phyloP scores from a whole-genome alignment of 2,888 invertebrate genomes.

The Brachypalpus laphriformis region DNA sequence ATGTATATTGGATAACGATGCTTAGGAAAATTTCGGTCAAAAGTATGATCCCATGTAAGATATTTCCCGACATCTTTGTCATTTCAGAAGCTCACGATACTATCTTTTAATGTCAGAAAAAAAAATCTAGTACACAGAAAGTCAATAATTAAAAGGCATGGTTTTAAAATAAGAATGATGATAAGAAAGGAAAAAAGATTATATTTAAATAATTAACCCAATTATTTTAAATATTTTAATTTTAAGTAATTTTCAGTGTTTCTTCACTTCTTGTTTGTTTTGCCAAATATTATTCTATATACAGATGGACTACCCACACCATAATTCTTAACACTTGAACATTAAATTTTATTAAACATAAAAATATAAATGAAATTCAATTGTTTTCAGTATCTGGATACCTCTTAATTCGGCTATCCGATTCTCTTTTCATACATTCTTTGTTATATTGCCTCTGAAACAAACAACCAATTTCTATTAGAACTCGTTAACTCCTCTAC shows the following conservation, averaged over 20 bases:
- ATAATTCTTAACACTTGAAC: too few species aligned
- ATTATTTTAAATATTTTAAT: neutral
- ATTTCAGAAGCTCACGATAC: neutral
- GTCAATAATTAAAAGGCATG: neutral
- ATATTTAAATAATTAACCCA: neutral
- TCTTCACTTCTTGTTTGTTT: too few species aligned
- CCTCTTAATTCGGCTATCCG: neutral
- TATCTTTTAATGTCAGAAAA: neutral
- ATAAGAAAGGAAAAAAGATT: neutral
- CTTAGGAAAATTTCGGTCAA: neutral
- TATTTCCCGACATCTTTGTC: neutral
- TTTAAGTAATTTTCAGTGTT: too few species aligned
- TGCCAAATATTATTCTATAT: neutral
- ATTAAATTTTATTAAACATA: too few species aligned
- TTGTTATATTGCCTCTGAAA: neutral
- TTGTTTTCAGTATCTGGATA: neutral
- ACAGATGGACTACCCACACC: too few species aligned
- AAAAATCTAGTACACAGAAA: neutral
- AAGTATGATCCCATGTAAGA: neutral
- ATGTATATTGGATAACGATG: neutral
- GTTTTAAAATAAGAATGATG: neutral
- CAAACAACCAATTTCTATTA: neutral
- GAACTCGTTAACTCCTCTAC: neutral
- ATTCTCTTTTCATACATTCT: neutral
- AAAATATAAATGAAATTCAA: too few species aligned